These are phyloP conservation scores for Holotrichia oblita DNA, from an alignment of 1,140 invertebrate species.

Conservation along the genomic window DNA sequence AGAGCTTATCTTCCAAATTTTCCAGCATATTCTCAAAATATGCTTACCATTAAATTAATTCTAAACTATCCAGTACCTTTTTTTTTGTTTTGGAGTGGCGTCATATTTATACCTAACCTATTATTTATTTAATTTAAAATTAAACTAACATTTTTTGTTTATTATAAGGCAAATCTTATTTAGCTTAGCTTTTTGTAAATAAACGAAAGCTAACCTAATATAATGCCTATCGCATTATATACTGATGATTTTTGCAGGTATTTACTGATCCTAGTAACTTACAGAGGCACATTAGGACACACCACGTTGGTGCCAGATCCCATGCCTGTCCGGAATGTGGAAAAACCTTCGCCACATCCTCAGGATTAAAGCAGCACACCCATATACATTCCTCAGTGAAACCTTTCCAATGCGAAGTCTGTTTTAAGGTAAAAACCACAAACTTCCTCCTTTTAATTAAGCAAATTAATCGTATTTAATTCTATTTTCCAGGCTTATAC, in stretches of 20 bases:
- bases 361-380: slow-evolving; percentile 98
- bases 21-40: too few species aligned
- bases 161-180: too few species aligned
- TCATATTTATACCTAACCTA: too few species aligned
- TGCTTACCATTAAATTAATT: too few species aligned
- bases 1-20: too few species aligned
- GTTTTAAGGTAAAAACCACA: slow-evolving; percentile 71
- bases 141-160: too few species aligned
- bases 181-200: not conserved
- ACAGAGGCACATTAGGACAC: slow-evolving; percentile 93
- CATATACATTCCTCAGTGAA: slow-evolving; percentile 99
- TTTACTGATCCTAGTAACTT: slow-evolving; percentile 96
- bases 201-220: too few species aligned
- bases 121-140: too few species aligned
- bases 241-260: slow-evolving; percentile 68
- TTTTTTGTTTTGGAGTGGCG: too few species aligned
- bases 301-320: slow-evolving; percentile 91
- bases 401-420: slow-evolving; percentile 96
- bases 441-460: not conserved
- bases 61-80: too few species aligned
- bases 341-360: slow-evolving; percentile 97
- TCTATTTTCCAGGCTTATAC: slow-evolving; percentile 90
- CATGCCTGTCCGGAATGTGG: slow-evolving; percentile 98
- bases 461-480: slow-evolving; percentile 32
- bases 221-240: not conserved